Evolutionary conservation across 2,797 vertebrate species (phyloP), one percentile per base, ranked within the genome.

Genomic region (Mus minutoides): DNA sequence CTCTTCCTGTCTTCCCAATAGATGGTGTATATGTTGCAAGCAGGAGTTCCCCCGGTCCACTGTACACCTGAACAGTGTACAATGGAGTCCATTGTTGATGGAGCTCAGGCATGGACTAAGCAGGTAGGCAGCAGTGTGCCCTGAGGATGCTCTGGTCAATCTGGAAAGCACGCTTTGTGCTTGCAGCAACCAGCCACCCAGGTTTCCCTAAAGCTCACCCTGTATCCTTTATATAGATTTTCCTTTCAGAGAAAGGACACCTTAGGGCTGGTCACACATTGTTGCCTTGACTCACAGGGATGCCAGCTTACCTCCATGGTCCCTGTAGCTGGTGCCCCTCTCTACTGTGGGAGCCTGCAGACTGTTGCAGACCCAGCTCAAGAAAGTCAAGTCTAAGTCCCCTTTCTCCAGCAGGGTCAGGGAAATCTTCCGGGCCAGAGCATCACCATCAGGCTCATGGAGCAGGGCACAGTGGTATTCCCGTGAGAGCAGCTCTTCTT

Each of bases 321-420:
- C 40, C 85, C 95, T 82, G 64, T 16, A 95, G 95, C 84, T 17
- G 8, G 75, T 69, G 86, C 90, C 88, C n/a, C 73, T 82, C 40
- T 96, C 86, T 0, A 60, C 3, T 0, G 0, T 62, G 1, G 87
- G 91, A 26, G 37, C 49, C 96, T 95, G 97, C 46, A 77, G 73
- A 82, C 91, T 92, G 40, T 46, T 96, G 94, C 82, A 91, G 52
- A 8, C 71, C 90, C 96, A 73, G 5, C 64, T 95, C 85, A 62
- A 64, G 62, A 96, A 54, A 19, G 92, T 95, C 79, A 96, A 19
- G 12, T 96, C 97, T 3, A 94, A 37, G 43, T 98, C 97, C 97
- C 97, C 98, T 85, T 98, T 98, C 96, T 98, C 98, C 97, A 99
- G 98, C 80, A 99, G 93, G 14, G 98, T 98, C 37, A 99, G 96